Conservation (phyloP, 2,888 invertebrate species). For the Amiota minor region DNA sequence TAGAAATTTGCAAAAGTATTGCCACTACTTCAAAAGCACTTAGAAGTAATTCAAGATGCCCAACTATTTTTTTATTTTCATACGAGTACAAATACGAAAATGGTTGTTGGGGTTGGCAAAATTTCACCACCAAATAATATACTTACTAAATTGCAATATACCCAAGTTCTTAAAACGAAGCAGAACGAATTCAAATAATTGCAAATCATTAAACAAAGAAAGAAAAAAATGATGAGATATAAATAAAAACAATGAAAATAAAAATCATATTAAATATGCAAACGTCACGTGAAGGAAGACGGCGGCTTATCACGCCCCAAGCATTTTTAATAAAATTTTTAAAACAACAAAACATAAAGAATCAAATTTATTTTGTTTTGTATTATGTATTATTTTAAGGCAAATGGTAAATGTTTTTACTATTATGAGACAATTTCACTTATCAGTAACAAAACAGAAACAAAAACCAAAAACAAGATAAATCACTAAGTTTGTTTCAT, state of each 20-base stretch:
- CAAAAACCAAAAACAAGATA: neutral
- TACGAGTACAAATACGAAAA: too few species aligned
- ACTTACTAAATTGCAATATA: neutral
- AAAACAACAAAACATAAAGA: constrained; percentile 36
- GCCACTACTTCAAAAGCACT: too few species aligned
- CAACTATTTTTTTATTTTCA: too few species aligned
- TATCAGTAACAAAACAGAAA: constrained; percentile 31
- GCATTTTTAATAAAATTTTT: constrained; percentile 30
- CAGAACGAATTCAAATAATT: constrained; percentile 54
- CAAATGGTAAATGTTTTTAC: constrained; percentile 47
- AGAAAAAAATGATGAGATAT: neutral
- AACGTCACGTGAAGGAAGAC: constrained; percentile 18
- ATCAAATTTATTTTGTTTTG: neutral
- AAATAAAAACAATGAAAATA: too few species aligned
- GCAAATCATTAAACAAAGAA: constrained; percentile 37
- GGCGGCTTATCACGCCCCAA: constrained; percentile 46
- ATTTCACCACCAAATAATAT: too few species aligned
- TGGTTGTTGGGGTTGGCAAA: too few species aligned
- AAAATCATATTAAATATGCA: neutral
- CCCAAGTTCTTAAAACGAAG: constrained; percentile 28
- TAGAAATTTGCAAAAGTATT: too few species aligned
- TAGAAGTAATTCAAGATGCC: too few species aligned
- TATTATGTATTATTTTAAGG: neutral
- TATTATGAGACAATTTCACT: constrained; percentile 46
- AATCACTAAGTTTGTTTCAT: neutral